Evolutionary conservation across 2,113 vertebrate species (phyloP), one percentile per base, ranked within the genome.

Genomic region (Vanacampus margaritifer): DNA sequence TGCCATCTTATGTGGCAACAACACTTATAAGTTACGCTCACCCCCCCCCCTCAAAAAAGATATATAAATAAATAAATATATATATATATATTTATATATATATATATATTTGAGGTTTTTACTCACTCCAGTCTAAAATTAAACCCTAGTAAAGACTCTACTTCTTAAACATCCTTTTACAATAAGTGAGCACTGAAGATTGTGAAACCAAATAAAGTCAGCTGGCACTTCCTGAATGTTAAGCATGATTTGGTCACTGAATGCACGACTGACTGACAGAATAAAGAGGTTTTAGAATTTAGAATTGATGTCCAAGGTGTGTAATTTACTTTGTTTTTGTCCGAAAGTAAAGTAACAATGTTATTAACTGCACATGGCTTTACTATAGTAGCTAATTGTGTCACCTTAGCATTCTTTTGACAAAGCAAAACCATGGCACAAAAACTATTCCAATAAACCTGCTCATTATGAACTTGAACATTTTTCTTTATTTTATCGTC

Each of bases 151-250:
- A 53, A 9, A 11, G n/a, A 53, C 9, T 50, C 5, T 53, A 53
- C 46, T 13, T 45, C 17, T 36, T 37, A n/a, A 60, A 58, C 26
- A 50, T 58, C 5, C 56, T 58, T 32, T 36, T 35, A 58, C 7
- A 19, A 60, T 8, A 60, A 39, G 59, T 61, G n/a, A 61, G n/a
- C 37, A 28, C 13, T 56, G 24, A 56, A 28, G 5, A 32, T 56
- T 56, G 26, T 14, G 53, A 56, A 39, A 62, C 6, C n/a, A 63
- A 70, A 17, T 19, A 54, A 51, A 48, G 37, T 4, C 63, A 67
- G 58, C 28, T 50, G 63, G 54, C 6, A 68, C 69, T 82, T 79
- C 76, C 73, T 78, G 76, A 24, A 64, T 56, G 32, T 45, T 72
- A 28, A 66, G 46, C 35, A 50, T 43, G 24, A 19, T 69, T 39